These are phyloP conservation scores for Mohoua ochrocephala DNA, from an alignment of 2,113 vertebrate species.

Conservation along the genomic window DNA sequence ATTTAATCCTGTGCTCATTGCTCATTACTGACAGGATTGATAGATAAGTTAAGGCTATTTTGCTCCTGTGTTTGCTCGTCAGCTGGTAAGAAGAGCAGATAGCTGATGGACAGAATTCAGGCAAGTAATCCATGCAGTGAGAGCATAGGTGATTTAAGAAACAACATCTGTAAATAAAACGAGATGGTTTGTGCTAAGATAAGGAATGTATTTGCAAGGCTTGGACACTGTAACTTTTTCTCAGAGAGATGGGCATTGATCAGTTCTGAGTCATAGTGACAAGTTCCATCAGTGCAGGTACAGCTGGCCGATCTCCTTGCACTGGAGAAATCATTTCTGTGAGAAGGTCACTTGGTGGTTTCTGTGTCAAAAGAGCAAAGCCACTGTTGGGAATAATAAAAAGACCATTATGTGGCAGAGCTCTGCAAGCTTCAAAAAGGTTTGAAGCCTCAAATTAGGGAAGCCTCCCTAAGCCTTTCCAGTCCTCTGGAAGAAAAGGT, in stretches of 20 bases:
- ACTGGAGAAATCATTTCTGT: neutral
- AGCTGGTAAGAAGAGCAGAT: neutral
- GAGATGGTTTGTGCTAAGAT: neutral
- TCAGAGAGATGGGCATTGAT: neutral
- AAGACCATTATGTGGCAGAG: neutral
- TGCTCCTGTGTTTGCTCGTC: neutral
- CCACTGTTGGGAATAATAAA: neutral
- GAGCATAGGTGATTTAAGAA: neutral
- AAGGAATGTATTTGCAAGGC: neutral
- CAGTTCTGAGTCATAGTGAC: neutral
- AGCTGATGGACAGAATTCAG: neutral
- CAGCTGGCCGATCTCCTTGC: neutral
- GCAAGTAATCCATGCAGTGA: neutral
- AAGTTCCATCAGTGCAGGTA: neutral
- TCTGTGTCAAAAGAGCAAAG: neutral
- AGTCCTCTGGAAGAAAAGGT: neutral
- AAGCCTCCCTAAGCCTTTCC: neutral
- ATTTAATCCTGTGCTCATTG: neutral
- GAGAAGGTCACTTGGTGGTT: neutral
- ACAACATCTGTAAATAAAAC: neutral
- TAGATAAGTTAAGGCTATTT: neutral
- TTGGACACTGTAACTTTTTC: neutral
- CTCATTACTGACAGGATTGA: neutral
- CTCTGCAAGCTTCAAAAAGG: neutral
- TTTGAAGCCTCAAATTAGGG: neutral